Evolutionary conservation across 2,113 vertebrate species (phyloP).

Genomic region (Mesembrinibis cayennensis): DNA sequence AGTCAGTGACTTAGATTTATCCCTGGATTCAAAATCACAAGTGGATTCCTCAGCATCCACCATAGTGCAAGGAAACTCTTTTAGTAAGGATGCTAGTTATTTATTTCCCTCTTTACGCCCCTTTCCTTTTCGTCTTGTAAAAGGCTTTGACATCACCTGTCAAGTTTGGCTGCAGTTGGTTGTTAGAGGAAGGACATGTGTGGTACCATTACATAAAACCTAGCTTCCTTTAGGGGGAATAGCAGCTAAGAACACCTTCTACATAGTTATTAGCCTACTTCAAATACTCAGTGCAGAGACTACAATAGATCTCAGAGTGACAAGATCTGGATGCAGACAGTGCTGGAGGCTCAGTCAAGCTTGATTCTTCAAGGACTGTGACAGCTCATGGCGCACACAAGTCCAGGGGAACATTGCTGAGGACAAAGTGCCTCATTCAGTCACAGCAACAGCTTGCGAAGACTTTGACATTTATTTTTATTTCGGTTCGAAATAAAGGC

Average conservation of each 20-base stretch:
- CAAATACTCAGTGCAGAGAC: not conserved
- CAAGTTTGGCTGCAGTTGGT: not conserved
- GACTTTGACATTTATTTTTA: not conserved
- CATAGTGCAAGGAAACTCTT: accelerated
- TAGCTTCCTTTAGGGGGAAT: not conserved
- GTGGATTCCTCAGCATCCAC: not conserved
- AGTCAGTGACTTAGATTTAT: not conserved
- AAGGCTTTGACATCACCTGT: not conserved
- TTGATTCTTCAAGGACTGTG: not conserved
- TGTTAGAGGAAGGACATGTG: not conserved
- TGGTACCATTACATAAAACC: not conserved
- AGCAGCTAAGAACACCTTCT: not conserved
- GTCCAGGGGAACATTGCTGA: not conserved
- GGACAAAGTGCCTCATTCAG: not conserved
- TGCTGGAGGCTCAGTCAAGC: not conserved
- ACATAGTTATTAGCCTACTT: not conserved
- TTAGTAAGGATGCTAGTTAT: not conserved
- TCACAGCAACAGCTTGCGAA: not conserved
- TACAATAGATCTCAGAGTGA: not conserved
- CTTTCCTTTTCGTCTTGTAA: not conserved
- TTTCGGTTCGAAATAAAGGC: not conserved
- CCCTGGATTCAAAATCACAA: not conserved
- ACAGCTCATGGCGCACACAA: not conserved
- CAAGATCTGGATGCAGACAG: not conserved
- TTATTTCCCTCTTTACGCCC: not conserved